Evolutionary conservation across 2,888 invertebrate genomes (phyloP).

Genomic region (Platycheirus albimanus): DNA sequence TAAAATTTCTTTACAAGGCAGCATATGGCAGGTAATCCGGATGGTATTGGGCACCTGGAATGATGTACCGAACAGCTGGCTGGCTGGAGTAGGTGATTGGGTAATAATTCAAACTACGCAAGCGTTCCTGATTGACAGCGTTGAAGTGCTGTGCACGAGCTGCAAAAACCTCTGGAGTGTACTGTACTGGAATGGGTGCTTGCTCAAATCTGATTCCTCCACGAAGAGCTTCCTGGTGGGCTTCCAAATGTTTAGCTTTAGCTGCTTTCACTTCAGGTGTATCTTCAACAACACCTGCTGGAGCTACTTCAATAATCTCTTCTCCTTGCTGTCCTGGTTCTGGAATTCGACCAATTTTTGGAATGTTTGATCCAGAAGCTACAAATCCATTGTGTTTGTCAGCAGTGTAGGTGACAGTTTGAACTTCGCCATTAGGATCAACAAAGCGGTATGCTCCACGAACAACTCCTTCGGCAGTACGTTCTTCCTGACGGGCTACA

Average conservation of each 20-base stretch:
- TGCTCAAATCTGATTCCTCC: not conserved
- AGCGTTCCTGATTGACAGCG: constrained; percentile 1
- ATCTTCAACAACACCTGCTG: constrained; percentile 36
- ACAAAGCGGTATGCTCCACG: constrained; percentile 80
- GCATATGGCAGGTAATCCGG: constrained; percentile 56
- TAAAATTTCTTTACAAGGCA: constrained; percentile 19
- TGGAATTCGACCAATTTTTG: constrained; percentile 29
- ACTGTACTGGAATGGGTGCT: constrained; percentile 24
- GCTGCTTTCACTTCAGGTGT: constrained; percentile 62
- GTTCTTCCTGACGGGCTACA: constrained; percentile 49
- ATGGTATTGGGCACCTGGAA: constrained; percentile 26
- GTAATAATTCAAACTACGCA: not conserved
- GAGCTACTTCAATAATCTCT: constrained; percentile 18
- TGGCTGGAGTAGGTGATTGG: constrained; percentile 11
- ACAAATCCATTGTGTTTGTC: constrained; percentile 78
- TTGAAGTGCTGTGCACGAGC: constrained; percentile 67
- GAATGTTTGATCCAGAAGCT: constrained; percentile 76
- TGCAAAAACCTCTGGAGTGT: constrained; percentile 65
- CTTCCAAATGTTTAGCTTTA: constrained; percentile 54
- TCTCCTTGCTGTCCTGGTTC: constrained; percentile 10
- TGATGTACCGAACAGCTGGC: constrained; percentile 3
- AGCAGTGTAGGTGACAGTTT: constrained; percentile 77
- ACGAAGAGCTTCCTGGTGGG: constrained; percentile 15
- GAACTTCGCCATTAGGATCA: constrained; percentile 78
- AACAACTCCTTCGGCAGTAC: constrained; percentile 75